These are phyloP conservation scores for Hydriomena furcata DNA, from an alignment of 2,888 invertebrate species.

Conservation along the genomic window DNA sequence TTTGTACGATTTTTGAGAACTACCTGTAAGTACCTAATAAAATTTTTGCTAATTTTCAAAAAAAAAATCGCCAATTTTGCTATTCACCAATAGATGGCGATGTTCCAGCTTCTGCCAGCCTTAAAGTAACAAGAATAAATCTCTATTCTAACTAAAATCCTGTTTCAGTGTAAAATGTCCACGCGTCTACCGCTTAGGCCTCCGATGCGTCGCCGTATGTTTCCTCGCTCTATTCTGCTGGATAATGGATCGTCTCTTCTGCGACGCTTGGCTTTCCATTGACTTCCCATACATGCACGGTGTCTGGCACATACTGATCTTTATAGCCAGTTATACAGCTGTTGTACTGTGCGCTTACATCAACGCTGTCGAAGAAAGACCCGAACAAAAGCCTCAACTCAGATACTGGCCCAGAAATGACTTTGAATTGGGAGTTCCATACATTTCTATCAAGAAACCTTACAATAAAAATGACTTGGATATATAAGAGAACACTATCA, in stretches of 20 bases:
- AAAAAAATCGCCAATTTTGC: too few species aligned
- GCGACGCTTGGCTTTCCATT: conserved; percentile 90
- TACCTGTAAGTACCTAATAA: too few species aligned
- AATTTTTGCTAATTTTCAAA: too few species aligned
- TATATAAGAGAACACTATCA: too few species aligned
- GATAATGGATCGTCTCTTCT: conserved; percentile 90
- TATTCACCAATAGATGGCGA: not conserved
- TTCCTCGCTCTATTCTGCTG: conserved; percentile 89
- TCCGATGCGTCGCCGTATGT: conserved; percentile 87
- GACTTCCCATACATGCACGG: conserved; percentile 93
- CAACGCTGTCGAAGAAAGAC: conserved; percentile 88
- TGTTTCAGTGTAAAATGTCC: conserved; percentile 82
- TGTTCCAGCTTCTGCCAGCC: too few species aligned
- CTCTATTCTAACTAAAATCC: not conserved
- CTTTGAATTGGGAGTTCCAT: conserved; percentile 91
- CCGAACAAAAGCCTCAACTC: conserved; percentile 87
- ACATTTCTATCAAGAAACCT: conserved; percentile 86
- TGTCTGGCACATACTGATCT: conserved; percentile 92
- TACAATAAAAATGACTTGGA: conserved; percentile 75
- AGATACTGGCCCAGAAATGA: conserved; percentile 91
- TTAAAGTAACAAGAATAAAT: too few species aligned
- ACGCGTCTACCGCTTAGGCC: conserved; percentile 88
- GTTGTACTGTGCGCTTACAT: conserved; percentile 92
- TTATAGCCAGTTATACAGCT: conserved; percentile 90
- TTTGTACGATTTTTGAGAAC: too few species aligned